Conservation (phyloP, 2,113 vertebrate genomes). For the Sterrhoptilus dennistouni region DNA sequence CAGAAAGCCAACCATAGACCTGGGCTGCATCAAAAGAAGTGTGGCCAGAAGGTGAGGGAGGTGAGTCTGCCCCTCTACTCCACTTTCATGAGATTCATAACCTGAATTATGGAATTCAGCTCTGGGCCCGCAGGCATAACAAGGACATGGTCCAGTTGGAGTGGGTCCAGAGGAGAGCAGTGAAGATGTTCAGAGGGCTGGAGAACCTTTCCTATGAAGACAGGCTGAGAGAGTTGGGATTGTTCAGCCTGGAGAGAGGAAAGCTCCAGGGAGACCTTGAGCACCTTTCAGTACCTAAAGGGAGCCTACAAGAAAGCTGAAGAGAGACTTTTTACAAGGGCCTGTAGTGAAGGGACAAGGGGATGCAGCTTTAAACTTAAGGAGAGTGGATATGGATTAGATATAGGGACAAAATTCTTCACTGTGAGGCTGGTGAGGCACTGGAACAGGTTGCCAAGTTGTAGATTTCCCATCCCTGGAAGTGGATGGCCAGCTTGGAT, state of each 20-base stretch:
- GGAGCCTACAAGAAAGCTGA: background rate
- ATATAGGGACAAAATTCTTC: background rate
- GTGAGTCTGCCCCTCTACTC: background rate
- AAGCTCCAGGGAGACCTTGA: background rate
- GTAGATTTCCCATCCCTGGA: background rate
- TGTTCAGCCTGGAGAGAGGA: background rate
- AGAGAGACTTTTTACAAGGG: background rate
- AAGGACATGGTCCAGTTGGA: background rate
- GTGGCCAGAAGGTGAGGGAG: background rate
- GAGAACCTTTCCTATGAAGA: background rate
- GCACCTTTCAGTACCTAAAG: background rate
- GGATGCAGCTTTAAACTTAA: background rate
- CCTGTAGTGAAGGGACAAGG: background rate
- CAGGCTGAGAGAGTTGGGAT: background rate
- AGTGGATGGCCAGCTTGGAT: background rate
- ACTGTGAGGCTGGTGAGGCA: background rate
- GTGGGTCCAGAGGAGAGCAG: background rate
- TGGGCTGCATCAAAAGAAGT: background rate
- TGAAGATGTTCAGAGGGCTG: background rate
- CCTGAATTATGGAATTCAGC: background rate
- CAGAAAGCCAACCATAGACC: background rate
- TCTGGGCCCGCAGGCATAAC: rapidly evolving
- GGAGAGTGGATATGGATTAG: background rate
- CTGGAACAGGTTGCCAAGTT: background rate
- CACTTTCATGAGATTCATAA: background rate